Conservation (phyloP, 2,113 vertebrate species). For the Bothrops jararaca region DNA sequence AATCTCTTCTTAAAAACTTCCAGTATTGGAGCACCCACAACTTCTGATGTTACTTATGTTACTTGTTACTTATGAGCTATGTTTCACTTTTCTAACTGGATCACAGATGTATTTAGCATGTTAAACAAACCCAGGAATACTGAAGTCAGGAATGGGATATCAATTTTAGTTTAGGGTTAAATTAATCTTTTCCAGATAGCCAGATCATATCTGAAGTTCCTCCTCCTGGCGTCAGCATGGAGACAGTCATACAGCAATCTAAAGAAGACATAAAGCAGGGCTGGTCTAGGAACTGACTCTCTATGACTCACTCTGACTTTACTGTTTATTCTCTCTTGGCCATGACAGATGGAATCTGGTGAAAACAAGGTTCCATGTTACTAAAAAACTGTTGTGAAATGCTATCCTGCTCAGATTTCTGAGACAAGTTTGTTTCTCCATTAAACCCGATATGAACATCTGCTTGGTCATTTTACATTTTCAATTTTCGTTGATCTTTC, state of each 20-base stretch:
- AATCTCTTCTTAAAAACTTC: not conserved
- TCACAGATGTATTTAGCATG: not conserved
- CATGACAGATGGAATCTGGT: not conserved
- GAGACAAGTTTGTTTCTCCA: not conserved
- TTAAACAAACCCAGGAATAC: not conserved
- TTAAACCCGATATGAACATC: constrained; percentile 1
- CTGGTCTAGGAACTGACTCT: not conserved
- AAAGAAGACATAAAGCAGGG: not conserved
- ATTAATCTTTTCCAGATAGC: not conserved
- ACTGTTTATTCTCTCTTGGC: not conserved
- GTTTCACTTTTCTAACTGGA: not conserved
- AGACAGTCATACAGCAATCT: not conserved
- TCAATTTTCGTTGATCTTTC: not conserved
- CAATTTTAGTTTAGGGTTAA: not conserved
- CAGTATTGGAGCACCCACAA: not conserved
- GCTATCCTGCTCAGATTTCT: not conserved
- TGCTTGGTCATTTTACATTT: constrained; percentile 19
- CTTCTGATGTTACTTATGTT: not conserved
- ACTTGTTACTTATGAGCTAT: not conserved
- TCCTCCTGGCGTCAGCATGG: not conserved
- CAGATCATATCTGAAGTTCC: not conserved
- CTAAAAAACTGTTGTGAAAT: not conserved
- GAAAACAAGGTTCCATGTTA: not conserved
- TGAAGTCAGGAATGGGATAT: not conserved
- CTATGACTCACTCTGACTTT: not conserved